Conservation (phyloP, 2,113 vertebrate species). For the Passer montanus region DNA sequence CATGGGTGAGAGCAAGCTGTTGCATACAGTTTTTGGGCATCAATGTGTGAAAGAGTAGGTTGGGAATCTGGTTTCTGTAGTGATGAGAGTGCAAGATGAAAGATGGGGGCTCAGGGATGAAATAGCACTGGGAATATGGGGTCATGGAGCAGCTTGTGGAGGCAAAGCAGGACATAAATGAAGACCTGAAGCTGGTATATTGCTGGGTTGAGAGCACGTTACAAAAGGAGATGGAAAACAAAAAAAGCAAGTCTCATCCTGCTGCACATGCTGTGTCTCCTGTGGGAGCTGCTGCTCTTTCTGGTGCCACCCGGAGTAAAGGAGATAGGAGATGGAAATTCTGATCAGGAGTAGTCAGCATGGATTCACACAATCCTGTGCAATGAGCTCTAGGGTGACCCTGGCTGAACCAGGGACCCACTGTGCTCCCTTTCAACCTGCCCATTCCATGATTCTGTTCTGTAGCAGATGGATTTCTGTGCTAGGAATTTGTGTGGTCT, state of each 20-base stretch:
- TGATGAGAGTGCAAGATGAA: background rate
- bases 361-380: background rate
- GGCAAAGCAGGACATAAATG: background rate
- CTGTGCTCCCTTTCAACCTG: background rate
- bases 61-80: background rate
- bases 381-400: background rate
- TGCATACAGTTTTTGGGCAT: background rate
- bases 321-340: background rate
- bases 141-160: background rate
- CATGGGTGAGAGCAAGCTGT: background rate
- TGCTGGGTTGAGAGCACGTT: background rate
- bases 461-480: background rate
- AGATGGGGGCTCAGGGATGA: accelerated
- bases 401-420: background rate
- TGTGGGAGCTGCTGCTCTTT: background rate
- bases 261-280: background rate
- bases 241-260: background rate
- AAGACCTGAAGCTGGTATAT: background rate
- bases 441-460: background rate
- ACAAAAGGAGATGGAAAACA: background rate
- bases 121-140: background rate
- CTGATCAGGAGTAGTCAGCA: background rate
- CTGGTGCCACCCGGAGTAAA: background rate
- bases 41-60: background rate
- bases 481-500: background rate